These are phyloP conservation scores for Sarcophaga rosellei DNA, from an alignment of 2,888 invertebrate species.

Conservation along the genomic window DNA sequence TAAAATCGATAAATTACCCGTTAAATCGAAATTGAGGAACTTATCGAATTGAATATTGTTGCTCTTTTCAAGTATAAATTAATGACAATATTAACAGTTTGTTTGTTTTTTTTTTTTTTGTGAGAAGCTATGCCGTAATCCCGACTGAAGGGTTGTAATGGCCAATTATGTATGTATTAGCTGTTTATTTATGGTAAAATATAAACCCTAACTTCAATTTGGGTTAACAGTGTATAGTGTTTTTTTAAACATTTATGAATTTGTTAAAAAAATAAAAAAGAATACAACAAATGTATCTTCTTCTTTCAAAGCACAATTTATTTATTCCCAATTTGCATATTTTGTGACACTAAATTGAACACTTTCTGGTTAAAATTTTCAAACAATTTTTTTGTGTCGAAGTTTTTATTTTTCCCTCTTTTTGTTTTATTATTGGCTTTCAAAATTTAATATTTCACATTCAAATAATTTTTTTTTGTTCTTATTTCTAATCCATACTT, in stretches of 20 bases:
- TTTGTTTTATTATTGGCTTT: conserved; percentile 45
- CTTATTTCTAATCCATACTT: conserved; percentile 38
- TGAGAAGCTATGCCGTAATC: too few species aligned
- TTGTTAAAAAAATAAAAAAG: background rate
- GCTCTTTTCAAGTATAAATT: too few species aligned
- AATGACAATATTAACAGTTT: too few species aligned
- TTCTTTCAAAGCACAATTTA: conserved; percentile 5
- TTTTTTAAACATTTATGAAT: background rate
- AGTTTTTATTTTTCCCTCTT: background rate
- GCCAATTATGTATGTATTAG: too few species aligned
- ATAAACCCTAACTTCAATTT: too few species aligned
- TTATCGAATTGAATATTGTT: too few species aligned
- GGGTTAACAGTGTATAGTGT: background rate
- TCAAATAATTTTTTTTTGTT: background rate
- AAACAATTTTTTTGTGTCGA: background rate
- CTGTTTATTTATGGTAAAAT: too few species aligned
- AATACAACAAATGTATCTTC: background rate
- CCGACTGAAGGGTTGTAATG: too few species aligned
- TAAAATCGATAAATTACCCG: too few species aligned
- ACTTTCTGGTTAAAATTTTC: background rate
- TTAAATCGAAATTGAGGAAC: too few species aligned
- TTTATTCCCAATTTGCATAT: conserved; percentile 57
- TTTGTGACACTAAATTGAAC: conserved; percentile 42
- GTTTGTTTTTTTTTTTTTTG: too few species aligned
- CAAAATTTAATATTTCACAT: background rate